phyloP scores from a whole-genome alignment of 2,113 vertebrate species.

The Catharus fuscescens region DNA sequence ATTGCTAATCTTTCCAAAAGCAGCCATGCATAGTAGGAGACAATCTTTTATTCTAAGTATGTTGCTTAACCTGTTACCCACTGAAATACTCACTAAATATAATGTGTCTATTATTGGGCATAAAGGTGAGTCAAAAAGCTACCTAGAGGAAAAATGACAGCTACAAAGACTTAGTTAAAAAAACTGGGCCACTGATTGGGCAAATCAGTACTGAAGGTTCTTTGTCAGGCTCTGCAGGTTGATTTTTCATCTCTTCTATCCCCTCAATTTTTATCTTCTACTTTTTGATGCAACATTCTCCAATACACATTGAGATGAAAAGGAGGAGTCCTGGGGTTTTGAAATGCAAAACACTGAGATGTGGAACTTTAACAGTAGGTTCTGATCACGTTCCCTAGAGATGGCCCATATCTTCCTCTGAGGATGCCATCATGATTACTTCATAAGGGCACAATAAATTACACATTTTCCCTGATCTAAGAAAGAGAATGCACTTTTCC shows the following conservation, averaged over 20 bases:
- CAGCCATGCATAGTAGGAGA: slow-evolving; percentile 45
- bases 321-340: slow-evolving; percentile 29
- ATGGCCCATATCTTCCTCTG: neutral
- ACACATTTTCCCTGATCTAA: neutral
- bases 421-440: neutral
- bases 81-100: neutral
- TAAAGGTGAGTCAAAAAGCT: neutral
- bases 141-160: neutral
- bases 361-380: slow-evolving; percentile 35
- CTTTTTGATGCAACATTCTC: slow-evolving; percentile 43
- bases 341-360: slow-evolving; percentile 51
- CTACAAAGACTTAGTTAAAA: neutral
- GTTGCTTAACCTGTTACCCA: slow-evolving; percentile 3
- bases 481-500: neutral
- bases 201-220: neutral
- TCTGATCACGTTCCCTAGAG: slow-evolving; percentile 15
- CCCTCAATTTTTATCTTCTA: slow-evolving; percentile 47
- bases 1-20: slow-evolving; percentile 56
- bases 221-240: neutral
- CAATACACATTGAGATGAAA: slow-evolving; percentile 1
- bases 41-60: slow-evolving; percentile 12
- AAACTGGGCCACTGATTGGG: neutral
- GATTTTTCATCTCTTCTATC: neutral
- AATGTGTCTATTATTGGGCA: neutral
- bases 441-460: neutral